phyloP scores from a whole-genome alignment of 1,140 invertebrate species.

The Holcopasites calliopsidis region DNA sequence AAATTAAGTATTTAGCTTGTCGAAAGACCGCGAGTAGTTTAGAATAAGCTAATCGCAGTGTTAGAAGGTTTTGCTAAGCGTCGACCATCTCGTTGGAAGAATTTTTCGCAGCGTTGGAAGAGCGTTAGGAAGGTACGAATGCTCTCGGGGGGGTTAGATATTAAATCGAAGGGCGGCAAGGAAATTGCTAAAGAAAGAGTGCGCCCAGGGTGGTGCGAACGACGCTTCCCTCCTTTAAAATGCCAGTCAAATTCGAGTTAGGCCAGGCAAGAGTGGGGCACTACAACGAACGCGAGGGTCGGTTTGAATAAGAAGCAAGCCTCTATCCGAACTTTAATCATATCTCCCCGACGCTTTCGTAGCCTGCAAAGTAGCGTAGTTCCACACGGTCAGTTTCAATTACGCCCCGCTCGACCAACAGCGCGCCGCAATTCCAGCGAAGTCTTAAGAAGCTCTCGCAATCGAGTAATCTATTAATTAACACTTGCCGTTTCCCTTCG shows the following conservation, averaged over 20 bases:
- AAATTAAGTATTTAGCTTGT: too few relatives aligned
- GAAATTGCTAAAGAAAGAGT: not conserved
- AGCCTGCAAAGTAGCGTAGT: not conserved
- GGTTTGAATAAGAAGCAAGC: constrained; percentile 18
- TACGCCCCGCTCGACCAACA: not conserved
- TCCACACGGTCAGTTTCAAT: constrained; percentile 7
- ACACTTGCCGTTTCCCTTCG: not conserved
- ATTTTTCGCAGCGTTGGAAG: not conserved
- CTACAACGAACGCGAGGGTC: not conserved
- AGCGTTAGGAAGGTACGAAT: constrained; percentile 4
- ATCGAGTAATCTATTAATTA: not conserved
- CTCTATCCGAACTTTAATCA: not conserved
- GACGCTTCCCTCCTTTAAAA: not conserved
- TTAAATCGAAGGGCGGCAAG: constrained; percentile 68
- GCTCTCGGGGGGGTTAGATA: constrained; percentile 50
- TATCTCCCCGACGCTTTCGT: not conserved
- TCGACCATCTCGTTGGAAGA: too few relatives aligned
- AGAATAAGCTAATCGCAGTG: too few relatives aligned
- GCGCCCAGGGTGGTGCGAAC: constrained; percentile 11
- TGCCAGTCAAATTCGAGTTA: constrained; percentile 36
- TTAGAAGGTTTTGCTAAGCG: too few relatives aligned
- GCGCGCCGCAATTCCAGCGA: too few relatives aligned
- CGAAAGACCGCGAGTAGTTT: too few relatives aligned
- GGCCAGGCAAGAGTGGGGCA: not conserved
- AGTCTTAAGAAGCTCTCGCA: not conserved